Evolutionary conservation across 2,888 invertebrate genomes (phyloP).

Genomic region (Eristalis intricaria): DNA sequence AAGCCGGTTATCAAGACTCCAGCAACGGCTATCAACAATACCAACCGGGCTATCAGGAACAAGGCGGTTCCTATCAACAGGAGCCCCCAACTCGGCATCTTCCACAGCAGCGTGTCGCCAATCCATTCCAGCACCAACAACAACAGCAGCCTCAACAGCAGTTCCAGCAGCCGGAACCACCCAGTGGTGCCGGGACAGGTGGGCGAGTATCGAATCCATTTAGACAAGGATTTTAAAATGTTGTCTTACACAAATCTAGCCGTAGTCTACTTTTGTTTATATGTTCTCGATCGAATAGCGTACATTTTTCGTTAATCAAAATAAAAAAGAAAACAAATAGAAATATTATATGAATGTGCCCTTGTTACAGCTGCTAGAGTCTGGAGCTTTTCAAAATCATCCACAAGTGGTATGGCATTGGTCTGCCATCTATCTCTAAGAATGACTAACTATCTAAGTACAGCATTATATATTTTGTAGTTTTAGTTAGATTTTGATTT

Average conservation of each 20-base stretch:
- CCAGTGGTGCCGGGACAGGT: slow-evolving; percentile 78
- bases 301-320: slow-evolving; percentile 66
- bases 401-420: background rate
- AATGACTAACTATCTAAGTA: background rate
- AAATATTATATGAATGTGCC: slow-evolving; percentile 23
- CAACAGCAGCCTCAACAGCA: slow-evolving; percentile 79
- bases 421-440: background rate
- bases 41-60: slow-evolving; percentile 81
- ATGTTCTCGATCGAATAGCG: slow-evolving; percentile 75
- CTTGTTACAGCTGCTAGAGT: slow-evolving; percentile 6
- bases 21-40: slow-evolving; percentile 81
- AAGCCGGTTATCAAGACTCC: slow-evolving; percentile 75
- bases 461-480: background rate
- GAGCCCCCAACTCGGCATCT: slow-evolving; percentile 80
- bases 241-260: slow-evolving; percentile 82
- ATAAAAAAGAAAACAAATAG: background rate
- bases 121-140: slow-evolving; percentile 88
- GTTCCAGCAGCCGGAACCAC: slow-evolving; percentile 77
- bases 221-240: slow-evolving; percentile 88
- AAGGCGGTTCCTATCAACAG: slow-evolving; percentile 80
- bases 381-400: background rate
- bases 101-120: slow-evolving; percentile 82
- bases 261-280: slow-evolving; percentile 78
- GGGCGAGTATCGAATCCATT: slow-evolving; percentile 88
- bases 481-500: background rate